Evolutionary conservation across 2,888 invertebrate genomes (phyloP).

Genomic region (Argyresthia goedartella): DNA sequence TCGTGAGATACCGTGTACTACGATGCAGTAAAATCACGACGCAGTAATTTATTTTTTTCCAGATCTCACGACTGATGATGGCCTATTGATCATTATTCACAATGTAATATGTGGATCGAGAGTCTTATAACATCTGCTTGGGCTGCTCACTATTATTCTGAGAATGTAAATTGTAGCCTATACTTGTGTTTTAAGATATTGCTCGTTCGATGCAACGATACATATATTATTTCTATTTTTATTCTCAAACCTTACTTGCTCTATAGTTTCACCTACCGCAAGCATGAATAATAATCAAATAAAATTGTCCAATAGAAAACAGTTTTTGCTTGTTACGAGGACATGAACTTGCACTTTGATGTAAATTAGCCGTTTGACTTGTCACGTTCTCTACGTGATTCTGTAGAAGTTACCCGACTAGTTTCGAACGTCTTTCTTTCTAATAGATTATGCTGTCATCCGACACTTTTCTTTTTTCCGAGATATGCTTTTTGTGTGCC

Average conservation of each 20-base stretch:
- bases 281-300: constrained; percentile 39
- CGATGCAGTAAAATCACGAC: constrained; percentile 63
- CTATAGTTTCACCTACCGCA: constrained; percentile 40
- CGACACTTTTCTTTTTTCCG: too few relatives aligned
- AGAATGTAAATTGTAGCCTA: constrained; percentile 7
- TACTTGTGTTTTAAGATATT: not conserved
- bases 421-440: not conserved
- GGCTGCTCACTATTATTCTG: constrained; percentile 25
- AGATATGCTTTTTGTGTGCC: not conserved
- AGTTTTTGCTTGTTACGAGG: not conserved
- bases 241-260: not conserved
- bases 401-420: not conserved
- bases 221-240: not conserved
- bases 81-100: constrained; percentile 61
- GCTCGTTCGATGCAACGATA: not conserved
- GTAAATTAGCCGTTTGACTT: constrained; percentile 45
- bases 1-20: constrained; percentile 64
- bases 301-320: constrained; percentile 6
- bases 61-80: constrained; percentile 51
- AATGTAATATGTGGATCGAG: constrained; percentile 16
- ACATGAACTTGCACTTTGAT: not conserved
- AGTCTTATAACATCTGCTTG: constrained; percentile 2
- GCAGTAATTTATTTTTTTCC: constrained; percentile 44
- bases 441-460: not conserved
- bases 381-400: constrained; percentile 43